These are phyloP conservation scores for Epicampocera succincta DNA, from an alignment of 2,888 invertebrate genomes.

Conservation along the genomic window DNA sequence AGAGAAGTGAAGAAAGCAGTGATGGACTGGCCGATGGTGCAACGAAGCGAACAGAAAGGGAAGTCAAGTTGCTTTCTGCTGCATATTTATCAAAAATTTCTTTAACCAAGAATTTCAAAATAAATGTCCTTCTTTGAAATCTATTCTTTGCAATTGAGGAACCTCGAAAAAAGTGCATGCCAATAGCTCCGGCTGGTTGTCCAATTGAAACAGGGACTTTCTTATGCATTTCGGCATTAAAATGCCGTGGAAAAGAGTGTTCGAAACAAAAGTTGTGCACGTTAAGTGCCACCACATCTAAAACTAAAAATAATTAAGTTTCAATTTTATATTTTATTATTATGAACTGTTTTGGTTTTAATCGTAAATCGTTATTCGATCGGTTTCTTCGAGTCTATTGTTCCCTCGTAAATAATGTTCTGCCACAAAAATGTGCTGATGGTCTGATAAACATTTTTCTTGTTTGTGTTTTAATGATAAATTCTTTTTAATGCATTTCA, in stretches of 20 bases:
- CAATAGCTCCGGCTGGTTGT: no score
- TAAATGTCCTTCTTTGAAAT: no score
- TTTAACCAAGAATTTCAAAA: no score
- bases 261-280: constrained; percentile 12
- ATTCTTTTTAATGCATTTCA: neutral
- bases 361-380: constrained; percentile 38
- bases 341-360: constrained; percentile 40
- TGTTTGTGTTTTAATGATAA: neutral
- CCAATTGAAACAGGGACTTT: neutral
- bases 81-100: no score
- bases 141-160: no score
- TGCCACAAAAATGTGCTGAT: constrained; percentile 52
- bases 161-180: no score
- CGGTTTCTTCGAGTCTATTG: constrained; percentile 16
- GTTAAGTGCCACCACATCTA: neutral
- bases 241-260: constrained; percentile 9
- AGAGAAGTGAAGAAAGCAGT: neutral
- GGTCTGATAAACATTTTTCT: constrained; percentile 23
- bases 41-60: neutral
- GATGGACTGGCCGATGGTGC: neutral
- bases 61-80: no score
- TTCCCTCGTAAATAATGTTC: constrained; percentile 51
- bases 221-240: neutral
- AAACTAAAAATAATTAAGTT: neutral
- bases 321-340: constrained; percentile 41